A percentile compares a stretch with the other conserved stretches of the same genome.
Conservation (phyloP, 2,797 vertebrate genomes). For the Sciurus vulgaris region DNA sequence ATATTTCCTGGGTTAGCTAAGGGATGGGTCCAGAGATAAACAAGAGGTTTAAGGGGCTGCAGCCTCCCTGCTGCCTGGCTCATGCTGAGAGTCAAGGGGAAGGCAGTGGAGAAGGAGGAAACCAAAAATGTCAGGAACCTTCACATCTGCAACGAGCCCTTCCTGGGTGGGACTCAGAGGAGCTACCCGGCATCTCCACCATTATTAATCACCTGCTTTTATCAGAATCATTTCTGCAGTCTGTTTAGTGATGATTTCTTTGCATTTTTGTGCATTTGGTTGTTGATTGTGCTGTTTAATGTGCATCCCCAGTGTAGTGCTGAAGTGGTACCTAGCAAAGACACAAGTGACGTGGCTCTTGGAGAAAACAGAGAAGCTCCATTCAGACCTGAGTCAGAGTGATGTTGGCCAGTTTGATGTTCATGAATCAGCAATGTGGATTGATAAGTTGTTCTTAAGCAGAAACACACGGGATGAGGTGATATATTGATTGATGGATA, state of each 20-base stretch:
- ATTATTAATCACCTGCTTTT: accelerated
- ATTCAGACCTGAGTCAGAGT: not conserved
- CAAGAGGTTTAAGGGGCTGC: not conserved
- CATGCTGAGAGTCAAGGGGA: not conserved
- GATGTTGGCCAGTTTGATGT: not conserved
- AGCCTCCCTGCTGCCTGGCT: not conserved
- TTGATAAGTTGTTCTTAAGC: not conserved
- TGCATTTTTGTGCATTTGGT: not conserved
- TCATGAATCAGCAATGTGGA: accelerated
- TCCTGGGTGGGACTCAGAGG: not conserved
- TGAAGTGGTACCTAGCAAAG: not conserved
- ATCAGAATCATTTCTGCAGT: not conserved
- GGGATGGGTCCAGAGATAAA: not conserved
- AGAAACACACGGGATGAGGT: not conserved
- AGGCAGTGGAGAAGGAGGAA: not conserved
- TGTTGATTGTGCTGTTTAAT: not conserved
- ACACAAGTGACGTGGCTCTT: not conserved
- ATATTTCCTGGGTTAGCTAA: not conserved
- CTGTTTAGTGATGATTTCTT: not conserved
- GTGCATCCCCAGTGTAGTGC: not conserved
- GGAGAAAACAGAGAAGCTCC: not conserved
- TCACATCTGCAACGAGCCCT: not conserved
- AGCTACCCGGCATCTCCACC: accelerated
- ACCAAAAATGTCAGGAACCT: not conserved
- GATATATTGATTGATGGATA: no score